Base-by-base conservation (phyloP, 1,140 invertebrate species). In the Drosophila quadrilineata region DNA sequence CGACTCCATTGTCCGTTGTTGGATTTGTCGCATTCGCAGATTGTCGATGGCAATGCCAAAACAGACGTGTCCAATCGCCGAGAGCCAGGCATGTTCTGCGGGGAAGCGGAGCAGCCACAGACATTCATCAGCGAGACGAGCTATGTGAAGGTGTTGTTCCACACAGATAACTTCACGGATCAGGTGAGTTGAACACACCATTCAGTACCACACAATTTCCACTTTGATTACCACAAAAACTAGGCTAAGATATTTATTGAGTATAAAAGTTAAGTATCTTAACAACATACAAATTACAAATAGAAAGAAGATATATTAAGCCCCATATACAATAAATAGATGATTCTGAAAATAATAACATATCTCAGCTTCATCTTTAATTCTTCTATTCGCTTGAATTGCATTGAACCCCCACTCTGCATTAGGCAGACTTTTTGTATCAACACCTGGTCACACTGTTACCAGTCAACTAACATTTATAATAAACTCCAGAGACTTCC, bases 41-140 rank as follows among this genome's bases (percentile, higher is more conserved):
- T 95, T 60, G 92, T 94, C 6, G 95, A 96, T 73, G 95, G 95
- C 9, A 97, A 97, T 88, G 94, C 95, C 3, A 96, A 96, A 85
- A 95, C 95, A 5, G 95, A 95, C 85, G 93, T 96, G 5, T 95
- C 93, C 48, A 96, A 97, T 90, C 92, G 95, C 31, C 95, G 95
- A 67, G 95, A 96, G 62, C 94, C 95, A 0, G 96, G 96, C 2
- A 93, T 96, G 53, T 98, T 97, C 88, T 98, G 96, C 89, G 96
- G 96, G 0, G 96, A 98, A 88, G 96, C 95, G 9, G 97, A 98
- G 77, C 96, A 97, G 73, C 95, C 96, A 0, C 95, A 97, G 90
- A 97, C 95, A 3, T 98, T 97, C 91, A 97, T 98, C 79, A 97
- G 96, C 8, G 96, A 98, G 90, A 98, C 96, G 6, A 96, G 95